These are phyloP conservation scores for Lemur catta DNA, from an alignment of 2,797 vertebrate genomes.

Conservation along the genomic window DNA sequence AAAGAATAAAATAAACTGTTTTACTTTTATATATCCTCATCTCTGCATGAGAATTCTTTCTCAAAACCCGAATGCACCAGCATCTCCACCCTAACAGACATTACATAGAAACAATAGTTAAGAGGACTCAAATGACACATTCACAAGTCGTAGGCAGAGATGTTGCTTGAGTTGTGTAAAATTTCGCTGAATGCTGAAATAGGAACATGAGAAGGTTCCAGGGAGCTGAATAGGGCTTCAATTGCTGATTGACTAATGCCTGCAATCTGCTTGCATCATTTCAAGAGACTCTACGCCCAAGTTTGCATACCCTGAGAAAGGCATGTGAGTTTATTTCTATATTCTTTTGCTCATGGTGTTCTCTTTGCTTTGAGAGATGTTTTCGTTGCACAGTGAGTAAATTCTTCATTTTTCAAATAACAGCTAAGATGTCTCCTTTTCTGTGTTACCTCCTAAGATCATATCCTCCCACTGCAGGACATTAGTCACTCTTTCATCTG, in stretches of 20 bases:
- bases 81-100: no score
- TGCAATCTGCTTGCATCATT: background rate
- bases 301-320: background rate
- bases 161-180: background rate
- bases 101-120: background rate
- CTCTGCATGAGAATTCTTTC: no score
- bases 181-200: background rate
- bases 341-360: background rate
- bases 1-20: no score
- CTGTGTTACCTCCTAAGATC: background rate
- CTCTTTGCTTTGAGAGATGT: background rate
- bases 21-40: no score
- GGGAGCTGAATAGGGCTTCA: background rate
- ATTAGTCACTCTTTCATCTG: background rate
- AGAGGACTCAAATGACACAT: background rate
- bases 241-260: background rate
- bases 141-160: background rate
- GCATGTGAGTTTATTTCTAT: background rate
- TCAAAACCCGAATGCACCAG: no score
- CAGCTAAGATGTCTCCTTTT: background rate
- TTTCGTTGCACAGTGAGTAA: background rate
- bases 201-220: background rate
- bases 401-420: conserved; percentile 48
- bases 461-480: background rate
- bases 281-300: background rate